These are phyloP conservation scores for Atta texana DNA, from an alignment of 1,140 invertebrate genomes.

Conservation along the genomic window DNA sequence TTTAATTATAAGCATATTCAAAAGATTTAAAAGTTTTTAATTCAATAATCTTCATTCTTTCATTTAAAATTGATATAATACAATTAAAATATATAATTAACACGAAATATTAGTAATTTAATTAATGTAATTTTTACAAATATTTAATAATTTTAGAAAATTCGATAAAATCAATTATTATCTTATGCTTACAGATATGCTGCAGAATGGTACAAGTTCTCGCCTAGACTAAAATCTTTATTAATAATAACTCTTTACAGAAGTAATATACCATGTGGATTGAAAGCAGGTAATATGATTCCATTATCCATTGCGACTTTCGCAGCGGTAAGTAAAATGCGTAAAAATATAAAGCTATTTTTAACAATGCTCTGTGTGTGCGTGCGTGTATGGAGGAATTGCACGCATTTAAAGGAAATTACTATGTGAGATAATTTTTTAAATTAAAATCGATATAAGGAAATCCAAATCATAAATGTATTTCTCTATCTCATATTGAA, in stretches of 20 bases:
- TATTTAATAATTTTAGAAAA: background rate
- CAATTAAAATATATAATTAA: background rate
- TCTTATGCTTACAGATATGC: background rate
- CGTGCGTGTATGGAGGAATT: too few species aligned
- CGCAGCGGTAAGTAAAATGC: conserved; percentile 12
- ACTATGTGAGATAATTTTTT: too few species aligned
- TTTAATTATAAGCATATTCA: background rate
- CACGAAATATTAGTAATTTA: background rate
- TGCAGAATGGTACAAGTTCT: conserved; percentile 38
- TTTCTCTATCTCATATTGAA: too few species aligned
- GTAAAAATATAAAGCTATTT: too few species aligned
- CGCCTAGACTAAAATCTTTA: conserved; percentile 28
- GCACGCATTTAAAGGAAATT: too few species aligned
- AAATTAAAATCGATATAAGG: too few species aligned
- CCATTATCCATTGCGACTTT: conserved; percentile 16
- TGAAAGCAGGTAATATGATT: conserved; percentile 38
- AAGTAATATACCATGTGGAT: conserved; percentile 4
- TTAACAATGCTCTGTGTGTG: too few species aligned
- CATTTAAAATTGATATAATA: background rate
- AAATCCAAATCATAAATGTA: too few species aligned
- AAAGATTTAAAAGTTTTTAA: background rate
- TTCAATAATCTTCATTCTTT: background rate
- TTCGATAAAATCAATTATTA: background rate
- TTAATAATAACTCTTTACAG: conserved; percentile 38
- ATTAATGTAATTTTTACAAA: background rate